Conservation (phyloP, 2,888 invertebrate genomes). For the Danaus chrysippus region DNA sequence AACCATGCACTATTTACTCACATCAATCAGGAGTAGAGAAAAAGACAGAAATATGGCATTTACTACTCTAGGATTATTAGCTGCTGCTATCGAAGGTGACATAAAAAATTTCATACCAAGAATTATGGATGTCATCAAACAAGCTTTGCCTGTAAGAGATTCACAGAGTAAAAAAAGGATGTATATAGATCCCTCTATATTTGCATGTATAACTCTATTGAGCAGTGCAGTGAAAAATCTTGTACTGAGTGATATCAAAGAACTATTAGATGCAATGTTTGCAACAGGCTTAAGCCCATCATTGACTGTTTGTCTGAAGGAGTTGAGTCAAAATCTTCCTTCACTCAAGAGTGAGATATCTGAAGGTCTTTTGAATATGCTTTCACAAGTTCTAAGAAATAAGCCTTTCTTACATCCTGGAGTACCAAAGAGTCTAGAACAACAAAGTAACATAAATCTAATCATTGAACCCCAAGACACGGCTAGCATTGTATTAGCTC, state of each 20-base stretch:
- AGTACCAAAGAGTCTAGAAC: constrained; percentile 82
- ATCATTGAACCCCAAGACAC: constrained; percentile 84
- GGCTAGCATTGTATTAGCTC: constrained; percentile 91
- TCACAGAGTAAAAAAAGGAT: constrained; percentile 86
- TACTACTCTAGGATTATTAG: constrained; percentile 92
- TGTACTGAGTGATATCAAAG: constrained; percentile 87
- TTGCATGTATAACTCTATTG: constrained; percentile 94
- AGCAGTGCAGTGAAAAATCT: constrained; percentile 91
- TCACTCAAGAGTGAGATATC: constrained; percentile 93
- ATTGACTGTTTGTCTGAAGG: constrained; percentile 93
- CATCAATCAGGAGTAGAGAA: constrained; percentile 87
- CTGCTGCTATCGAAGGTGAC: constrained; percentile 91
- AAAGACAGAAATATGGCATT: constrained; percentile 93
- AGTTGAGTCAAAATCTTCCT: constrained; percentile 93
- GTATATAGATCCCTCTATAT: constrained; percentile 91
- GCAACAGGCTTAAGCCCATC: constrained; percentile 94
- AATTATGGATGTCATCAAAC: constrained; percentile 91
- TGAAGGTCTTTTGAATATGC: constrained; percentile 93
- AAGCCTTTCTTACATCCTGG: constrained; percentile 90
- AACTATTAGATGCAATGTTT: constrained; percentile 94
- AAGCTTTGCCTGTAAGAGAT: constrained; percentile 87
- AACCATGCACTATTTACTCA: constrained; percentile 88
- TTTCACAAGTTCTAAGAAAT: constrained; percentile 94
- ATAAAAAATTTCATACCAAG: constrained; percentile 88
- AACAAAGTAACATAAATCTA: constrained; percentile 67